Conservation (phyloP, 2,797 vertebrate genomes). For the Menidia menidia region DNA sequence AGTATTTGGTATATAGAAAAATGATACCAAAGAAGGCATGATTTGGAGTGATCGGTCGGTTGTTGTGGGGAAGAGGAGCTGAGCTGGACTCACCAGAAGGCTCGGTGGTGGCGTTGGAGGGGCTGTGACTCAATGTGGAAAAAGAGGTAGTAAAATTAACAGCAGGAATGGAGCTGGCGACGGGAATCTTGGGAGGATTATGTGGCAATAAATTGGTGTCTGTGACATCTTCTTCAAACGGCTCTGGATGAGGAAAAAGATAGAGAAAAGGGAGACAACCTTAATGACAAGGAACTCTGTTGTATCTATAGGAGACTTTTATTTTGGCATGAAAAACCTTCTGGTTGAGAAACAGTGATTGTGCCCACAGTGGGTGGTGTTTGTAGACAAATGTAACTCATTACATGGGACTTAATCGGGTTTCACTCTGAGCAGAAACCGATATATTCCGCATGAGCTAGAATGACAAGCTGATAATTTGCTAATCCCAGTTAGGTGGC, state of each 20-base stretch:
- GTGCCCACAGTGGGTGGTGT: constrained; percentile 41
- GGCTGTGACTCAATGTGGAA: constrained; percentile 38
- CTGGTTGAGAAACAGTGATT: constrained; percentile 32
- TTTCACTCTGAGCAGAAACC: constrained; percentile 25
- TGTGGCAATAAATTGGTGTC: constrained; percentile 50
- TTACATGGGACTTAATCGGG: background rate
- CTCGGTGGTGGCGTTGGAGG: constrained; percentile 61
- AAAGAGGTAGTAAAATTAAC: constrained; percentile 57
- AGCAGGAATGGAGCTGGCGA: constrained; percentile 41
- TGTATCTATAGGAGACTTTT: constrained; percentile 16
- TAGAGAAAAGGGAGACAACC: constrained; percentile 15
- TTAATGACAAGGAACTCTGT: constrained; percentile 44
- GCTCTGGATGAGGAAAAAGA: constrained; percentile 67
- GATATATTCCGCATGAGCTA: constrained; percentile 1
- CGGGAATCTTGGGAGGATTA: constrained; percentile 46
- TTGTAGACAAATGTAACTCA: constrained; percentile 25
- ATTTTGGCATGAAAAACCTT: constrained; percentile 9
- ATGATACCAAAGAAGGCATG: constrained; percentile 15
- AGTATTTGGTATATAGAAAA: constrained; percentile 8
- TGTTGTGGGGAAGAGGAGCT: background rate
- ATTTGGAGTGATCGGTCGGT: constrained; percentile 1
- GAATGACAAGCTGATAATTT: background rate
- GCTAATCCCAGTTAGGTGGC: too few species aligned
- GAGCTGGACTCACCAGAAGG: constrained; percentile 74
- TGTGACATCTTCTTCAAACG: constrained; percentile 57